Conservation (phyloP, 2,888 invertebrate genomes). For the Mimachlamys varia region DNA sequence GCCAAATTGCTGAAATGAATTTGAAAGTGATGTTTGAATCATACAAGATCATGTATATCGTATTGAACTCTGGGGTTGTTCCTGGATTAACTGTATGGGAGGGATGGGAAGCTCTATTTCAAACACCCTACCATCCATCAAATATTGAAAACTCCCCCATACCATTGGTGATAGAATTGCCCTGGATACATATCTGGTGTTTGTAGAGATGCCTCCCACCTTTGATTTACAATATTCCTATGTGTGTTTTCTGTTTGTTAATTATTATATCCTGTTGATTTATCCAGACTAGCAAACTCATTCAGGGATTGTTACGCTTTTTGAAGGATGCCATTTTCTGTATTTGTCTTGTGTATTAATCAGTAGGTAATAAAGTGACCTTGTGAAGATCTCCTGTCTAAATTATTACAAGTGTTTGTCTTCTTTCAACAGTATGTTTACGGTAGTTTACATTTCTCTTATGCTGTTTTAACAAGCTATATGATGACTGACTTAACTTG, state of each 20-base stretch:
- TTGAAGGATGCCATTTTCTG: background rate
- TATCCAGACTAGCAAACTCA: background rate
- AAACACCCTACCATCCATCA: too few species aligned
- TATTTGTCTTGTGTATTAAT: background rate
- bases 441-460: too few species aligned
- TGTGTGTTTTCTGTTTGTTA: background rate
- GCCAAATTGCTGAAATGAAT: too few species aligned
- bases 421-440: background rate
- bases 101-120: too few species aligned
- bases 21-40: too few species aligned
- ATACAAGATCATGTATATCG: too few species aligned
- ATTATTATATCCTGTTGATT: background rate
- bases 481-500: too few species aligned
- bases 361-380: background rate
- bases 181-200: background rate
- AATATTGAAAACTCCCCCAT: too few species aligned
- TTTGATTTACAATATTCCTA: background rate
- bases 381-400: background rate
- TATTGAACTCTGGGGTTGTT: too few species aligned
- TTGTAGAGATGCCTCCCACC: background rate
- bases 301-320: slow-evolving; percentile 16
- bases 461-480: too few species aligned
- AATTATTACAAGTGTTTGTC: background rate
- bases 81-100: too few species aligned
- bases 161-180: too few species aligned